phyloP scores from a whole-genome alignment of 2,888 invertebrate genomes.

The Bembecia ichneumoniformis region DNA sequence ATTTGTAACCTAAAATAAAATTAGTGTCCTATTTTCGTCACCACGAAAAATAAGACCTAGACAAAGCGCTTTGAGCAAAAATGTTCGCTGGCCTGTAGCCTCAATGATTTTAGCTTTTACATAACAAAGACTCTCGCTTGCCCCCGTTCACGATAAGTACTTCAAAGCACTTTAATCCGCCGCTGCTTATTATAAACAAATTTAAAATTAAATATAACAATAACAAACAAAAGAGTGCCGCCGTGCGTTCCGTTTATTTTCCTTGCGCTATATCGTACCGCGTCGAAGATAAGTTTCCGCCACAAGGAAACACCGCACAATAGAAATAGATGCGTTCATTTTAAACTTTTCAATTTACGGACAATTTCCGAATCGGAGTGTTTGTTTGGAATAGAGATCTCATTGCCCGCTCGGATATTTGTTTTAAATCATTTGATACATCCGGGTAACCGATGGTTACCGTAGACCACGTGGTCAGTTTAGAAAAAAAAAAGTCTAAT shows the following conservation, averaged over 20 bases:
- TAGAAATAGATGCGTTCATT: conserved; percentile 9
- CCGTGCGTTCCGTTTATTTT: conserved; percentile 31
- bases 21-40: too few relatives aligned
- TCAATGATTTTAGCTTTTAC: not conserved
- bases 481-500: too few relatives aligned
- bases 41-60: too few relatives aligned
- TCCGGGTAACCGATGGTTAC: too few relatives aligned
- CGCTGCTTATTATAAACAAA: conserved; percentile 39
- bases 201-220: conserved; percentile 59
- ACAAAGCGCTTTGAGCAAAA: too few relatives aligned
- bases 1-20: too few relatives aligned
- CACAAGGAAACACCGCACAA: not conserved
- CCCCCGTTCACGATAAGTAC: conserved; percentile 19
- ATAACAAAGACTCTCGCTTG: conserved; percentile 1
- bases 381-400: not conserved
- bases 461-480: too few relatives aligned
- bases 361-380: conserved; percentile 7
- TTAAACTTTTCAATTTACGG: conserved; percentile 12
- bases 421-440: too few relatives aligned
- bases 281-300: not conserved
- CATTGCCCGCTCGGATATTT: too few relatives aligned
- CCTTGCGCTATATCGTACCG: conserved; percentile 12
- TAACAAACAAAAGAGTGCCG: conserved; percentile 46
- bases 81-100: not conserved
- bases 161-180: conserved; percentile 39